Conservation (phyloP, 1,140 invertebrate genomes). For the Oedothorax gibbosus region DNA sequence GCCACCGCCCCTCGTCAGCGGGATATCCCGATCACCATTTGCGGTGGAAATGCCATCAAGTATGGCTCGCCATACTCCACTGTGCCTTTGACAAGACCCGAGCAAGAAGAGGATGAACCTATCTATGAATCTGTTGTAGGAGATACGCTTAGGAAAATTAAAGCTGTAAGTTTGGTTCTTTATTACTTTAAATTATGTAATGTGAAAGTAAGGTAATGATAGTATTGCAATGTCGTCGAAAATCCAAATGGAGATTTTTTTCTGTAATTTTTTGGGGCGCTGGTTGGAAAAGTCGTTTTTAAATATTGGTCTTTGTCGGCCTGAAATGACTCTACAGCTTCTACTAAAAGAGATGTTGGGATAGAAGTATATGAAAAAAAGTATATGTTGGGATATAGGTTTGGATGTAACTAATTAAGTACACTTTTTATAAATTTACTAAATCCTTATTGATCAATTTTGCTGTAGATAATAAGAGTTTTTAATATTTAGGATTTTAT, state of each 20-base stretch:
- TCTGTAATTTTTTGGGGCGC: background rate
- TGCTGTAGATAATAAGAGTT: too few species aligned
- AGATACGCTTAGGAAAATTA: slow-evolving; percentile 51
- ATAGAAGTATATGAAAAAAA: too few species aligned
- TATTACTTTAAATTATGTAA: background rate
- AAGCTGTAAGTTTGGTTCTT: slow-evolving; percentile 24
- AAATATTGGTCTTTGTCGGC: background rate
- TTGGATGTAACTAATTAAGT: too few species aligned
- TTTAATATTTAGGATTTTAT: too few species aligned
- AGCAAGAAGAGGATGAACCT: slow-evolving; percentile 55
- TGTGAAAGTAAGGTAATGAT: too few species aligned
- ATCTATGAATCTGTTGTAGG: slow-evolving; percentile 60
- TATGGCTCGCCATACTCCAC: slow-evolving; percentile 58
- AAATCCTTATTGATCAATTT: too few species aligned
- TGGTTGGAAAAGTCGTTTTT: background rate
- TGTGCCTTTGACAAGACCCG: slow-evolving; percentile 49
- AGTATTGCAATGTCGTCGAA: too few species aligned
- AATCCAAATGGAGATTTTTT: too few species aligned
- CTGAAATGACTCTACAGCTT: background rate
- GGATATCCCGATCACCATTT: slow-evolving; percentile 49
- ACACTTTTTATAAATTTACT: too few species aligned
- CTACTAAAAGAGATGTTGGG: background rate
- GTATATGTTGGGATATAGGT: too few species aligned
- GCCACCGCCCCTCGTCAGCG: slow-evolving; percentile 37
- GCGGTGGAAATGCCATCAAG: slow-evolving; percentile 36